Evolutionary conservation across 2,888 invertebrate species (phyloP), one percentile per base, ranked within the genome.

Genomic region (Melanostoma scalare): DNA sequence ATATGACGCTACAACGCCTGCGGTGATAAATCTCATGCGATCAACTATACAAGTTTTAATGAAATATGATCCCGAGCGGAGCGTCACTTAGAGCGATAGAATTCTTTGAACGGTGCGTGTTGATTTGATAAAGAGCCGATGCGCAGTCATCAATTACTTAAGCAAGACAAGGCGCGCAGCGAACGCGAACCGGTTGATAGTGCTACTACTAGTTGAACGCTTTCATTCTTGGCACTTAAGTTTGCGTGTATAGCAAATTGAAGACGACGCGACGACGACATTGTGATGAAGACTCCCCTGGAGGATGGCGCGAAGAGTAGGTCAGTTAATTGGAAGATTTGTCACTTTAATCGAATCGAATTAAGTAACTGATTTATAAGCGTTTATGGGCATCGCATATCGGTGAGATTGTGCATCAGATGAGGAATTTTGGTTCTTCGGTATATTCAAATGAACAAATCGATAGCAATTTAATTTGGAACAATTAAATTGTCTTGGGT

Each of bases 321-420:
- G 82, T 82, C 78, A 82, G 78, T 52, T 78, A 82, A 82, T 82
- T 78, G 73, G 69, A 74, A 58, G 73, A 82, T 78, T 82, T 82
- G 82, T 78, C 78, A 69, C 36, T 74, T 53, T 63, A 63, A 63
- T 63, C 73, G 73, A 78, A 78, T 63, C 68, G 82, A 82, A 82
- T 82, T 82, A 77, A 63, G 35, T 69, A 73, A 10, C 68, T 78
- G 77, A 74, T 78, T 82, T 82, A 78, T 78, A 78, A 74, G 73
- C 42, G 58, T 73, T 78, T 65, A 20, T 20, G 20, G 20, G 52
- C 53, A 53, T 73, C 20, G 63, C 38, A 38, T 36, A 6, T 20
- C 20, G 63, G 56, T 42, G 35, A 42, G 48, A 63, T 63, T 50
- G 38, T 38, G 63, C 36, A 46, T 40, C n/a, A 53, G 63, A 58